phyloP scores from a whole-genome alignment of 2,888 invertebrate genomes.

The Pseudoips prasinana region DNA sequence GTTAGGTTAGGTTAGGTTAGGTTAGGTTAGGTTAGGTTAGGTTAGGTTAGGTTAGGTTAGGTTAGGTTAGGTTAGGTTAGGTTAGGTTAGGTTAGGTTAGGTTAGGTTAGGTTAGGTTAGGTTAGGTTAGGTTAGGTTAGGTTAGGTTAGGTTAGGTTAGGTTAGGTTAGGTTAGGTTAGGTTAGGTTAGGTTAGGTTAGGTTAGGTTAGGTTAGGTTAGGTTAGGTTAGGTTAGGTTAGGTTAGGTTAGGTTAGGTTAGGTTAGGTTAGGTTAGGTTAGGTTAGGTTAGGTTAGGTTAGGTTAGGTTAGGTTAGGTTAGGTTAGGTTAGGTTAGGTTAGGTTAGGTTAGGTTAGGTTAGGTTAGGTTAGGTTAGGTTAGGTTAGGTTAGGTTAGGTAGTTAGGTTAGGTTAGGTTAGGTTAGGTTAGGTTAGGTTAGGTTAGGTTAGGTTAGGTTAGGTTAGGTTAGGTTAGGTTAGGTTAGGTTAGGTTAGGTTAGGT shows the following conservation, averaged over 20 bases:
- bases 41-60: conserved; percentile 3
- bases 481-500: conserved; percentile 11
- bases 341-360: conserved; percentile 11
- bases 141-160: conserved; percentile 12
- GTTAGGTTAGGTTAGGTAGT: conserved; percentile 23
- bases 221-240: conserved; percentile 21
- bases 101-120: conserved; percentile 10
- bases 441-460: conserved; percentile 15
- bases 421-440: conserved; percentile 20
- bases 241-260: conserved; percentile 20
- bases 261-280: conserved; percentile 19
- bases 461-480: conserved; percentile 12
- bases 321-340: conserved; percentile 16
- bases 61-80: conserved; percentile 19
- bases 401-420: conserved; percentile 22
- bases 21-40: not conserved
- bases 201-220: conserved; percentile 21
- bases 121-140: conserved; percentile 11
- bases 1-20: conserved; percentile 1
- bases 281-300: conserved; percentile 16
- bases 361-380: conserved; percentile 24
- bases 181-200: conserved; percentile 11
- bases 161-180: conserved; percentile 19
- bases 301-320: conserved; percentile 15
- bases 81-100: conserved; percentile 18